Evolutionary conservation across 2,113 vertebrate species (phyloP).

Genomic region (Bubo scandiacus): DNA sequence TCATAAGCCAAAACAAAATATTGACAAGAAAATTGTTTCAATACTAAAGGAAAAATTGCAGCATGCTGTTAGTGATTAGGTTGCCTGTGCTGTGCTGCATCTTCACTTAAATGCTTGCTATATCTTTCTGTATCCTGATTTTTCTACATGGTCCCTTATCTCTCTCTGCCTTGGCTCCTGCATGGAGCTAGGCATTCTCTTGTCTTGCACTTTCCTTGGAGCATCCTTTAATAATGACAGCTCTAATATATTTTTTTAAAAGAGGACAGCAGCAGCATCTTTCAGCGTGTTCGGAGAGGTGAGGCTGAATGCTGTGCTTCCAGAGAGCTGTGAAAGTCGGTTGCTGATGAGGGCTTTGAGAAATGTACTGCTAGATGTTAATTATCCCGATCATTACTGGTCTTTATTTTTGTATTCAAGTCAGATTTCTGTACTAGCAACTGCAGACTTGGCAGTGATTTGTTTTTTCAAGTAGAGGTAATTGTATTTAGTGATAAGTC

Average conservation of each 20-base stretch:
- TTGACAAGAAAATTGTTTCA: neutral
- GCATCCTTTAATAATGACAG: neutral
- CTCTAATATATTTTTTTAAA: neutral
- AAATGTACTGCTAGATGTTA: neutral
- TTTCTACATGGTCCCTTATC: neutral
- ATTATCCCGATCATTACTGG: neutral
- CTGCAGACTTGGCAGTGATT: neutral
- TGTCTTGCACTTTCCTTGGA: neutral
- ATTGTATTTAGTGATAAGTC: neutral
- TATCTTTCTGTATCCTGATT: neutral
- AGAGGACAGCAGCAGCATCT: neutral
- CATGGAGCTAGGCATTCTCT: neutral
- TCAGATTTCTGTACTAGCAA: neutral
- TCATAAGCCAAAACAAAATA: constrained; percentile 31
- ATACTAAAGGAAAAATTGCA: neutral
- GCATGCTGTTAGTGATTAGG: neutral
- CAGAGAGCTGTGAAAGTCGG: neutral
- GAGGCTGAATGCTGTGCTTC: neutral
- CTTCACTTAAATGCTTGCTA: neutral
- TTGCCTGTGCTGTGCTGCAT: neutral
- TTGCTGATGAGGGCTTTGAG: neutral
- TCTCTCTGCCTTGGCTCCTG: neutral
- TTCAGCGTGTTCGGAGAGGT: neutral
- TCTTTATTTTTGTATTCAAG: neutral
- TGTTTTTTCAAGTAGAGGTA: neutral